These are phyloP conservation scores for Pseudorectes ferrugineus DNA, from an alignment of 2,113 vertebrate genomes.

Conservation along the genomic window DNA sequence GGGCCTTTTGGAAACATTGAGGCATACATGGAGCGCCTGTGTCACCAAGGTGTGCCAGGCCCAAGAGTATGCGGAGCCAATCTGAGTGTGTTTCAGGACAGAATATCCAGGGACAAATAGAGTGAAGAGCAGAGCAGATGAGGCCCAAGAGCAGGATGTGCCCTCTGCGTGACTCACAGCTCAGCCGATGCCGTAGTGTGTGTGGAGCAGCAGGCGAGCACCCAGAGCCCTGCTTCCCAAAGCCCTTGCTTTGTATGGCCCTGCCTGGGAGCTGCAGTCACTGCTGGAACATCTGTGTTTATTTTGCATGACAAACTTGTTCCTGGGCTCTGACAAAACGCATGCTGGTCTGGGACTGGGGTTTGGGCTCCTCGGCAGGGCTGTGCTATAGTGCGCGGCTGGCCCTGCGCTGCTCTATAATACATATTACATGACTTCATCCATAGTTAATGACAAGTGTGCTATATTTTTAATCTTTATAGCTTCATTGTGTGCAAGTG, in stretches of 20 bases:
- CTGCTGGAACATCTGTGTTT: constrained; percentile 76
- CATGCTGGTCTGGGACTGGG: constrained; percentile 52
- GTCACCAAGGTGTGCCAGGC: background rate
- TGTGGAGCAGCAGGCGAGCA: background rate
- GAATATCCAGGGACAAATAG: background rate
- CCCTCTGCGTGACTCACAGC: background rate
- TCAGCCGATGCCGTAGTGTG: accelerated
- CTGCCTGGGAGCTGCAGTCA: constrained; percentile 17
- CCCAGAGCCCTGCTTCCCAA: background rate
- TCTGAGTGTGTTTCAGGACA: background rate
- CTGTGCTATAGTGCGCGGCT: constrained; percentile 39
- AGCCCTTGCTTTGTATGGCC: constrained; percentile 1
- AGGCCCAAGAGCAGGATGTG: background rate
- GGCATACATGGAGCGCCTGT: background rate
- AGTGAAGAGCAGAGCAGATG: background rate
- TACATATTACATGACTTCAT: constrained; percentile 78
- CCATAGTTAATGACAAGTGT: constrained; percentile 76
- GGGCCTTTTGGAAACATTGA: background rate
- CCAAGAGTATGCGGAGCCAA: background rate
- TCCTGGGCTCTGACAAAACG: constrained; percentile 64
- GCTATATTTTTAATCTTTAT: constrained; percentile 83
- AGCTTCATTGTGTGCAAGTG: constrained; percentile 75
- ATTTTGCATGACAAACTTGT: constrained; percentile 74
- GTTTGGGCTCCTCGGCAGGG: constrained; percentile 47
- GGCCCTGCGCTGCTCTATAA: constrained; percentile 54